A percentile compares a stretch with the other conserved stretches of the same genome.
Evolutionary conservation across 2,113 vertebrate genomes (phyloP).

Genomic region (Protobothrops mucrosquamatus): DNA sequence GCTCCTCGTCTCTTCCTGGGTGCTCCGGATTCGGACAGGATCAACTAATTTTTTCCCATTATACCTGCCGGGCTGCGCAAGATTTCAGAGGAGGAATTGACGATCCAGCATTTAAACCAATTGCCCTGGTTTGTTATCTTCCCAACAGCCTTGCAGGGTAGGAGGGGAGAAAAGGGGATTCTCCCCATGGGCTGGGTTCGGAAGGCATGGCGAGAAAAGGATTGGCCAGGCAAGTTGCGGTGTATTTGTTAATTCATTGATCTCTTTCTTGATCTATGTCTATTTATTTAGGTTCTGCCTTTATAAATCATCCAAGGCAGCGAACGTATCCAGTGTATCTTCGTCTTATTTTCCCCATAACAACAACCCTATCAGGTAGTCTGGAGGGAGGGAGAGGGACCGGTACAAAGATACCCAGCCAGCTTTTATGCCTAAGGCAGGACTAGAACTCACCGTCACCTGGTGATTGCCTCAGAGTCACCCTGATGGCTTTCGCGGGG

Average conservation of each 20-base stretch:
- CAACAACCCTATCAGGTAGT: not conserved
- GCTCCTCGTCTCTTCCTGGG: not conserved
- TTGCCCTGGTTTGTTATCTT: not conserved
- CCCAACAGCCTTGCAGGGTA: not conserved
- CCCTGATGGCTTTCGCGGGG: not conserved
- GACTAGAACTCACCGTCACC: not conserved
- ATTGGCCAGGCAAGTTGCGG: not conserved
- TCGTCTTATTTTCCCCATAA: not conserved
- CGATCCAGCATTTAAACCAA: not conserved
- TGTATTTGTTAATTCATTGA: not conserved
- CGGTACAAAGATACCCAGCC: too few species aligned
- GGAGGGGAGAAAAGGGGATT: not conserved
- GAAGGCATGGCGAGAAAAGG: not conserved
- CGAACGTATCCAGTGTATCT: not conserved
- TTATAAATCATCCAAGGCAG: not conserved
- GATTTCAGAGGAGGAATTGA: not conserved
- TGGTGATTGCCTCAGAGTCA: not conserved
- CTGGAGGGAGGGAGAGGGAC: too few species aligned
- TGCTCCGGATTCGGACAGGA: not conserved
- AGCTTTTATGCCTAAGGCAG: not conserved
- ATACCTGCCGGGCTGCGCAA: not conserved
- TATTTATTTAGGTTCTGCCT: not conserved
- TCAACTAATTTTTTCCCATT: not conserved
- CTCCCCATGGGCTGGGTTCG: not conserved
- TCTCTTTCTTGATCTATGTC: not conserved